Evolutionary conservation across 2,888 invertebrate genomes (phyloP).

Genomic region (Podabrus alpinus): DNA sequence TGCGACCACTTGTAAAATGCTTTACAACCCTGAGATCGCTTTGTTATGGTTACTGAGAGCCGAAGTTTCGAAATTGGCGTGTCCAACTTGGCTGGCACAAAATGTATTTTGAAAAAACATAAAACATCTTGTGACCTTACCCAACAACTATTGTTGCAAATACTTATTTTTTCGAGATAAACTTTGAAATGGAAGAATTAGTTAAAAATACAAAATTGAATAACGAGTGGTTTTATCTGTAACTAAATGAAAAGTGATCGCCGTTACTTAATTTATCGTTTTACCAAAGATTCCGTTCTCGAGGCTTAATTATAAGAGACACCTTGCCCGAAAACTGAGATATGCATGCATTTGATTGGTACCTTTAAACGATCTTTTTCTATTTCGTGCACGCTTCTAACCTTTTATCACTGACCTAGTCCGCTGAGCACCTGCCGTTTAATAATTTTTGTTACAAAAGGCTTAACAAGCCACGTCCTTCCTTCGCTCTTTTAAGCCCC

Average conservation of each 20-base stretch:
- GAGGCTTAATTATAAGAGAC: not conserved
- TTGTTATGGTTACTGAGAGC: conserved; percentile 21
- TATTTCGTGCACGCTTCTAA: not conserved
- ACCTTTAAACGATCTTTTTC: not conserved
- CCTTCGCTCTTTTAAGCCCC: not conserved
- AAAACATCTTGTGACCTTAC: not conserved
- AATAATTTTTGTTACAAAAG: not conserved
- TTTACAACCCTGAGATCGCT: conserved; percentile 21
- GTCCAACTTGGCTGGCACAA: not conserved
- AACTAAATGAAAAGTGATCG: not conserved
- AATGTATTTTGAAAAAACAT: not conserved
- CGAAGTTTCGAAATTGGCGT: not conserved
- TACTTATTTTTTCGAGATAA: not conserved
- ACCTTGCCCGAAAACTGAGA: not conserved
- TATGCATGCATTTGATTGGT: no score
- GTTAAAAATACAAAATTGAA: no score
- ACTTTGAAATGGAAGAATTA: no score
- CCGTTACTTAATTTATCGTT: not conserved
- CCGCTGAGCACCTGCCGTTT: conserved; percentile 16
- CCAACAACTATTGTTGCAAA: not conserved
- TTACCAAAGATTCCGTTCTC: not conserved
- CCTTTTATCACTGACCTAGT: conserved; percentile 10
- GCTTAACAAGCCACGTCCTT: conserved; percentile 9
- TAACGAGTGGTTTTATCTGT: not conserved
- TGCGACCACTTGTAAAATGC: conserved; percentile 23